Evolutionary conservation across 2,797 vertebrate genomes (phyloP).

Genomic region (Cercopithecus hamlyni): DNA sequence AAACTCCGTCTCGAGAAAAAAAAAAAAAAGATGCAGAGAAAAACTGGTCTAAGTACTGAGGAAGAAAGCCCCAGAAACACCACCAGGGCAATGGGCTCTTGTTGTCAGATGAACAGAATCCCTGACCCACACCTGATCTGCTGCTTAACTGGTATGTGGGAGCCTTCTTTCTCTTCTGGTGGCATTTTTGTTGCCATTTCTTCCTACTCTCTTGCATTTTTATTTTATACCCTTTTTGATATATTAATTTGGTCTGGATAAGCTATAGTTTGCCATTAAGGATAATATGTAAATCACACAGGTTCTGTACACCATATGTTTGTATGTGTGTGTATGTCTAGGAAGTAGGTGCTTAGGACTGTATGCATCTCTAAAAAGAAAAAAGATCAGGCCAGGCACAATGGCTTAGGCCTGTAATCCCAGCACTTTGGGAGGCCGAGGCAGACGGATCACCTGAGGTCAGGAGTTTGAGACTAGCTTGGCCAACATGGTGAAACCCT

Average conservation of each 20-base stretch:
- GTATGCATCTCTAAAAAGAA: not conserved
- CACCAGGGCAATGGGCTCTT: not conserved
- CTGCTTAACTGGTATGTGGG: not conserved
- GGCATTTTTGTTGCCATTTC: not conserved
- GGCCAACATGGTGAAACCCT: too few species aligned
- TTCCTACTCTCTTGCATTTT: not conserved
- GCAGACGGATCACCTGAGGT: too few species aligned
- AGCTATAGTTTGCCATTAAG: not conserved
- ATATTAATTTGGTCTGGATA: not conserved
- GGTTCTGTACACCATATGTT: not conserved
- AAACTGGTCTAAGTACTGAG: not conserved
- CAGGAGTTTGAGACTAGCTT: too few species aligned
- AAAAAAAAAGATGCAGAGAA: not conserved
- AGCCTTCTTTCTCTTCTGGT: not conserved
- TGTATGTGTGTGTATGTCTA: not conserved
- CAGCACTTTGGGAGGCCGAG: too few species aligned
- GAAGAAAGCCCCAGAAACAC: not conserved
- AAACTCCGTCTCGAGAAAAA: too few species aligned
- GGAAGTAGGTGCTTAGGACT: not conserved
- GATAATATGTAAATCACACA: not conserved
- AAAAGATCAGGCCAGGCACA: not conserved
- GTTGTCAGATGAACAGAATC: not conserved
- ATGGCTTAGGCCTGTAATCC: too few species aligned
- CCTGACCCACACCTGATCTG: not conserved
- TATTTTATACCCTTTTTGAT: constrained; percentile 12